These are phyloP conservation scores for Spea bombifrons DNA, from an alignment of 2,113 vertebrate genomes.

Conservation along the genomic window DNA sequence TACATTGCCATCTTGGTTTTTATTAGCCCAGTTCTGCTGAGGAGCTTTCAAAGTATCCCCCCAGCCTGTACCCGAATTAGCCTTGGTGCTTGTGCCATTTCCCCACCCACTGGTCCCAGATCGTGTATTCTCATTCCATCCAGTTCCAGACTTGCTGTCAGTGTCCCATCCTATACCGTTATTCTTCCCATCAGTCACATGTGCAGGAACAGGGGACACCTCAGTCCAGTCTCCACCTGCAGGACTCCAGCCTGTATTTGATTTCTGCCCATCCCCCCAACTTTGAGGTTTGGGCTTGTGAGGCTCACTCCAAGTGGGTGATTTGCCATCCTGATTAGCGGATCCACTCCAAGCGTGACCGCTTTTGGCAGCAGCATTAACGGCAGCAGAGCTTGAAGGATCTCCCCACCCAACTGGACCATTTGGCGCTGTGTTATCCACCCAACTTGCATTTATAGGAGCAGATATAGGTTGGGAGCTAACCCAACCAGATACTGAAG, in stretches of 20 bases:
- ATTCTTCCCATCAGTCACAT: constrained; percentile 82
- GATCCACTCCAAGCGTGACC: constrained; percentile 83
- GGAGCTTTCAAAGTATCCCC: constrained; percentile 80
- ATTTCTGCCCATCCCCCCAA: constrained; percentile 87
- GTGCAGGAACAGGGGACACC: constrained; percentile 67
- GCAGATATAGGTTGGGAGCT: constrained; percentile 71
- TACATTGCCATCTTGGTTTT: constrained; percentile 81
- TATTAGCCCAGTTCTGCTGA: constrained; percentile 83
- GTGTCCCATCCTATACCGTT: constrained; percentile 82
- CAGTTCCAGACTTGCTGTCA: constrained; percentile 67
- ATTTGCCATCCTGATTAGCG: constrained; percentile 81
- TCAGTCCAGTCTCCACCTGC: constrained; percentile 70
- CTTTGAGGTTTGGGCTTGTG: constrained; percentile 80
- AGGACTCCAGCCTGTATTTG: constrained; percentile 79
- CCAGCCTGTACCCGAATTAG: constrained; percentile 75
- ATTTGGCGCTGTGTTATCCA: constrained; percentile 78
- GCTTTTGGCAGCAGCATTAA: constrained; percentile 77
- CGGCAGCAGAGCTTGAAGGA: constrained; percentile 73
- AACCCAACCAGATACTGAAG: constrained; percentile 85
- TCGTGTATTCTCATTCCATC: constrained; percentile 70
- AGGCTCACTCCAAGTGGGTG: constrained; percentile 84
- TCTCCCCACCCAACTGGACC: constrained; percentile 89
- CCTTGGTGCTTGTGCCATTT: constrained; percentile 68
- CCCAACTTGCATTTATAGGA: constrained; percentile 82
- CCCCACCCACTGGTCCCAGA: constrained; percentile 74